phyloP scores from a whole-genome alignment of 2,113 vertebrate species.

The Phyllostomus discolor region DNA sequence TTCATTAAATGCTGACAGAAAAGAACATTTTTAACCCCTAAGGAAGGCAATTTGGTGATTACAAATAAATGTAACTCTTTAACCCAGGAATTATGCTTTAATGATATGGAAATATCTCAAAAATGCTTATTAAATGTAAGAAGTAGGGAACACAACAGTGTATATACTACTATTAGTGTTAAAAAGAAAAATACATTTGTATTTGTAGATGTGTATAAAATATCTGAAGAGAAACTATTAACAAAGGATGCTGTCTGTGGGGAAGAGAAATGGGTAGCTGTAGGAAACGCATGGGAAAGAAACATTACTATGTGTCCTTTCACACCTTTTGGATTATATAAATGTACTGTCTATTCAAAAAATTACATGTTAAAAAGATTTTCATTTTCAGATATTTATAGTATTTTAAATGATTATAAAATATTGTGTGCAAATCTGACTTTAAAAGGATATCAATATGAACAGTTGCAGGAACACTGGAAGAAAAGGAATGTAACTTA shows the following conservation, averaged over 20 bases:
- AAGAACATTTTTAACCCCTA: background rate
- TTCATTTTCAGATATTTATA: background rate
- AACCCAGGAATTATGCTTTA: background rate
- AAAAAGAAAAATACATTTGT: background rate
- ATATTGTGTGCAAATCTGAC: background rate
- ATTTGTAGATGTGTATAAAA: background rate
- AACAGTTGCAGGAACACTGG: background rate
- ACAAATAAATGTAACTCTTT: background rate
- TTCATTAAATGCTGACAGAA: background rate
- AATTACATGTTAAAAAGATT: background rate
- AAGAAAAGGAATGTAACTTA: background rate
- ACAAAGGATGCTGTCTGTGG: background rate
- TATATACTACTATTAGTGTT: background rate
- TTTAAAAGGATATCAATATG: background rate
- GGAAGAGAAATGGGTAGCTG: background rate
- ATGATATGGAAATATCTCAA: background rate
- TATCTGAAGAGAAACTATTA: background rate
- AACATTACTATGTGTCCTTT: background rate
- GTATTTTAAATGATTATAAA: background rate
- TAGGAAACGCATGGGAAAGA: background rate
- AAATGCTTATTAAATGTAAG: slow-evolving; percentile 3
- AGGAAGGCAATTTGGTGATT: background rate
- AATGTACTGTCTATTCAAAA: background rate
- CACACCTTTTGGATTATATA: background rate
- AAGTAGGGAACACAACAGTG: background rate